Base-by-base conservation (phyloP, 2,888 invertebrate species). In the Synanthedon tipuliformis region DNA sequence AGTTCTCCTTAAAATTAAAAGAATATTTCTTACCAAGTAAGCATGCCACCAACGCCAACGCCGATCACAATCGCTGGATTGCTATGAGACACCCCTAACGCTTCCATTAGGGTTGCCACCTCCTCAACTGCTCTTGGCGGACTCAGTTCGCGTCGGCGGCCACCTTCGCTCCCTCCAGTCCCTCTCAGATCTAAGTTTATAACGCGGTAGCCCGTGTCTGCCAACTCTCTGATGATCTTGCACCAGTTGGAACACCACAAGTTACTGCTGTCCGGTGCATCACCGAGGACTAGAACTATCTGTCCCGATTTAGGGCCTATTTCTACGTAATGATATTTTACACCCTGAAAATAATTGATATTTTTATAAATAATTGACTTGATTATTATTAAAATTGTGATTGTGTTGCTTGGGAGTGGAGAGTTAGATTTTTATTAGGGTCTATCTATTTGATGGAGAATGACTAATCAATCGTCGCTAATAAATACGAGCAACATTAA, bases 281-380 rank as follows among this genome's bases (percentile, higher is more conserved):
- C 80, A 12, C 83, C 81, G 2, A 87, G 67, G n/a, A 86, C 74
- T 2, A 87, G 63, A 0, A 84, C 72, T 40, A 73, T 59, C 53
- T 71, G 71, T 0, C 84, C 84, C 12, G 67, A 63, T 59, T 74
- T 79, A 1, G 81, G 79, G 0, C 87, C 87, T 3, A 80, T 80
- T 66, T 85, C 82, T 15, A 86, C 82, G 62, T 87, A 87, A 60
- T 87, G 87, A 60, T 87, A 87, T 73, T 87, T 87, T 13, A 83
- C 82, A 7, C 83, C 84, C 86, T 87, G 70, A 2, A 69, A 69
- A 61, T 56, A 41, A 54, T 51, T 45, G 0, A 34, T n/a, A n/a
- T n/a, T n/a, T n/a, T n/a, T n/a, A n/a, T n/a, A n/a, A n/a, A n/a
- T n/a, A 34, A 34, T 8, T 8, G 2, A 2, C 1, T 34, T 34